Evolutionary conservation across 2,797 vertebrate genomes (phyloP), one percentile per base, ranked within the genome.

Genomic region (Poecilia velifera): DNA sequence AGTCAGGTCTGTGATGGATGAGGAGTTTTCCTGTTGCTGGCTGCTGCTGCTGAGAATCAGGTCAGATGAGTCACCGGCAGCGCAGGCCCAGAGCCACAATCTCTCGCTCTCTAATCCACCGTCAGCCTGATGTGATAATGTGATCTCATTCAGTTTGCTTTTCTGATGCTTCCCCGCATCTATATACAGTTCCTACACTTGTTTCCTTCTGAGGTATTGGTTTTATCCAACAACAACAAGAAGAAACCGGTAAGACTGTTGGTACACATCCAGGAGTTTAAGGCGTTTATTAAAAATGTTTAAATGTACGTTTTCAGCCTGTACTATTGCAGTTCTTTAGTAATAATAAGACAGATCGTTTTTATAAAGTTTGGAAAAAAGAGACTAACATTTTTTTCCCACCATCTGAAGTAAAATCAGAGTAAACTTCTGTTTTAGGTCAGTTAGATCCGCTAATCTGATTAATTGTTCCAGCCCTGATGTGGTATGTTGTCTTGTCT

Each of bases 1-100:
- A n/a, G 80, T 73, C 51, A 80, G 53, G 75, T 31, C 55, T 79
- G 78, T 73, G 85, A 85, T 72, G 18, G 77, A 83, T 81, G 84
- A 47, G 36, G 3, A 59, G 80, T 74, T 83, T 88, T 80, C 46
- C 49, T 73, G 78, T 49, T 4, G 73, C 73, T 82, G 62, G 51
- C 82, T 82, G 88, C 84, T 85, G 34, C 87, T 85, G 81, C 51
- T 86, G 79, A 88, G 88, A 94, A 91, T 92, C 90, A 91, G 93
- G 93, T 93, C 93, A 94, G 89, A 91, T 94, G 93, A 93, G 89
- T 94, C 93, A 93, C 91, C 86, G 59, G 84, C 87, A 89, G 87
- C 88, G 43, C 55, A 78, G 85, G 85, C 89, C 84, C 88, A 84
- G 2, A 87, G 91, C 91, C 86, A 82, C 91, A 84, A 85, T 84